Evolutionary conservation across 2,113 vertebrate species (phyloP), one percentile per base, ranked within the genome.

Genomic region (Siniperca chuatsi): DNA sequence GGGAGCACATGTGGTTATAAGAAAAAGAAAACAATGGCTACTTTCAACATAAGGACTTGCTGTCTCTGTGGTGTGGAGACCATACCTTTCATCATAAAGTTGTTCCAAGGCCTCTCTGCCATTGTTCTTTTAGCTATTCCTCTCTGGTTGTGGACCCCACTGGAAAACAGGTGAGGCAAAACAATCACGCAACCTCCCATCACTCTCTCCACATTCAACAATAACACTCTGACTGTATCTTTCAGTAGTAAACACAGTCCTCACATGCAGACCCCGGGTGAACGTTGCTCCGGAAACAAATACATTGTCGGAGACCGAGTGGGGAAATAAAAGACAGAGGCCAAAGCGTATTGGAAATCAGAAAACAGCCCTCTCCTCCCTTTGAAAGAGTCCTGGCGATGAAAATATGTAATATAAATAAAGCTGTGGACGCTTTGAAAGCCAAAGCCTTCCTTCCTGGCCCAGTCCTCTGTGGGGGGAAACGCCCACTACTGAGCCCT

Each of bases 331-430:
- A 92, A 92, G 83, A 89, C 87, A 91, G 84, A 81, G 89, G 84
- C 79, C 78, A 87, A 84, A 87, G 77, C 48, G 15, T 86, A 85
- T 90, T 92, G 91, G 91, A 94, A 93, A 92, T 89, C 73, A 90
- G 90, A 93, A 95, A 96, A 93, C 90, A 92, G 66, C 70, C 79
- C 89, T 81, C 88, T 87, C 73, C 84, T 90, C 78, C 92, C 93
- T 96, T 95, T 95, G 94, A 96, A 95, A 92, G 91, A 92, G 90
- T 81, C 87, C 88, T 82, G 86, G 92, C 69, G 94, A 94, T 96
- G 95, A 96, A 95, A 96, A 95, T 95, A 92, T 94, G 93, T 94
- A 96, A 95, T 96, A 95, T 96, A 96, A 96, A 96, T 96, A 96
- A 96, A 95, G 94, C 91, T 86, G 91, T 85, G 92, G 89, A 91